phyloP scores from a whole-genome alignment of 2,113 vertebrate species.

The Pagrus major region DNA sequence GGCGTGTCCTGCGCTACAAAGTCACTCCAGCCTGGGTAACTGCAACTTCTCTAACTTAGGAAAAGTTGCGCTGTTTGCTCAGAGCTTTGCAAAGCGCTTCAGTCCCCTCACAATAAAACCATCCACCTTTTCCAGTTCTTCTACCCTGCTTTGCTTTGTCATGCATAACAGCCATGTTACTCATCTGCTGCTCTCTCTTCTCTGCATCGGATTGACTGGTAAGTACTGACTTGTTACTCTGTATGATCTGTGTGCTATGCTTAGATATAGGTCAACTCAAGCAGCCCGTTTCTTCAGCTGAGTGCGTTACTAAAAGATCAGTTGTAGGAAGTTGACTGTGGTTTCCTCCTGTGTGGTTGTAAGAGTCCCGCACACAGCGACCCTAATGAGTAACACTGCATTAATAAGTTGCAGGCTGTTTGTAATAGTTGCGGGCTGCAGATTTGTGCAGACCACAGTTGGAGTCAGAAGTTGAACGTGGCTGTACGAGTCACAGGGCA shows the following conservation, averaged over 20 bases:
- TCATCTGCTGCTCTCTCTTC: constrained; percentile 78
- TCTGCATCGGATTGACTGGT: constrained; percentile 80
- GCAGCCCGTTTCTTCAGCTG: neutral
- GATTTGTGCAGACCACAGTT: neutral
- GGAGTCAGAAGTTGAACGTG: constrained; percentile 18
- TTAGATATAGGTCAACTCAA: constrained; percentile 18
- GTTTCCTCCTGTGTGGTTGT: neutral
- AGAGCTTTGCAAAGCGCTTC: constrained; percentile 29
- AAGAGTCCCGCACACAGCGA: neutral
- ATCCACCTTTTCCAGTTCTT: constrained; percentile 9
- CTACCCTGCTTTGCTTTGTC: constrained; percentile 66
- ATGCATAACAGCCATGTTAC: constrained; percentile 84
- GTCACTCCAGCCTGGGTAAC: constrained; percentile 83
- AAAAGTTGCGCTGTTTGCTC: constrained; percentile 65
- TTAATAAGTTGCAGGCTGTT: neutral
- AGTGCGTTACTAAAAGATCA: neutral
- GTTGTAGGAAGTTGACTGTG: neutral
- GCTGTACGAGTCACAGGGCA: constrained; percentile 8
- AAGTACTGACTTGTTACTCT: constrained; percentile 53
- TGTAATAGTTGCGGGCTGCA: constrained; percentile 4
- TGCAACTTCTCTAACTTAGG: constrained; percentile 84
- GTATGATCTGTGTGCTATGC: constrained; percentile 20
- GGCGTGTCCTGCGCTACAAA: constrained; percentile 82
- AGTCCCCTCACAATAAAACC: constrained; percentile 1
- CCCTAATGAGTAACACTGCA: neutral